Evolutionary conservation across 2,113 vertebrate species (phyloP).

Genomic region (Bos indicus): DNA sequence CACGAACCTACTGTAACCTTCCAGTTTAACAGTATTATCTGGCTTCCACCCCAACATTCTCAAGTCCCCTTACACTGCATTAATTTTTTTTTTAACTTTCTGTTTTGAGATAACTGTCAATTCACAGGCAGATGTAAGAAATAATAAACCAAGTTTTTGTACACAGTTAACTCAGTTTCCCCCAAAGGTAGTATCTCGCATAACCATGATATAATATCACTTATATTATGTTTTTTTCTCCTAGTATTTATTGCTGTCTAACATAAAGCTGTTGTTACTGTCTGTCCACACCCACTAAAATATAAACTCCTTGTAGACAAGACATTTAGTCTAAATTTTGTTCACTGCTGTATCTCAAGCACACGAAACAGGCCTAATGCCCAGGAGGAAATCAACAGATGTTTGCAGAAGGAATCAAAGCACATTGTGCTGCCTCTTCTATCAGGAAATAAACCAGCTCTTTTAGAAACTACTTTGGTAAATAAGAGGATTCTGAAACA

Average conservation of each 20-base stretch:
- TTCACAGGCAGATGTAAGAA: neutral
- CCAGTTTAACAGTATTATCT: neutral
- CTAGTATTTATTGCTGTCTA: neutral
- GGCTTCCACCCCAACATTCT: neutral
- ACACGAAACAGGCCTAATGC: neutral
- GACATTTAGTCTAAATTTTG: neutral
- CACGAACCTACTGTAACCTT: neutral
- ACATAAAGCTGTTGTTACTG: neutral
- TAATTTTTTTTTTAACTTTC: neutral
- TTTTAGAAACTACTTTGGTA: neutral
- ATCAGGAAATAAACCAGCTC: neutral
- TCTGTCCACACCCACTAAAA: neutral
- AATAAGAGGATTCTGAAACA: conserved; percentile 24
- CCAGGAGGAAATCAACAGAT: neutral
- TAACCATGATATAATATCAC: neutral
- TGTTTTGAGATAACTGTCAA: neutral
- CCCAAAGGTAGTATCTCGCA: neutral
- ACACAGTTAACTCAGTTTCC: neutral
- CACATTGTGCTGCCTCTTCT: neutral
- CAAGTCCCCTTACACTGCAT: neutral
- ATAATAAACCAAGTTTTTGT: neutral
- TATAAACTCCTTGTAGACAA: neutral
- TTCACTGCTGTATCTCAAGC: neutral
- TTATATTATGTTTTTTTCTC: neutral
- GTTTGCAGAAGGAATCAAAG: neutral